Base-by-base conservation (phyloP, 1,140 invertebrate species). In the Homalodisca vitripennis region DNA sequence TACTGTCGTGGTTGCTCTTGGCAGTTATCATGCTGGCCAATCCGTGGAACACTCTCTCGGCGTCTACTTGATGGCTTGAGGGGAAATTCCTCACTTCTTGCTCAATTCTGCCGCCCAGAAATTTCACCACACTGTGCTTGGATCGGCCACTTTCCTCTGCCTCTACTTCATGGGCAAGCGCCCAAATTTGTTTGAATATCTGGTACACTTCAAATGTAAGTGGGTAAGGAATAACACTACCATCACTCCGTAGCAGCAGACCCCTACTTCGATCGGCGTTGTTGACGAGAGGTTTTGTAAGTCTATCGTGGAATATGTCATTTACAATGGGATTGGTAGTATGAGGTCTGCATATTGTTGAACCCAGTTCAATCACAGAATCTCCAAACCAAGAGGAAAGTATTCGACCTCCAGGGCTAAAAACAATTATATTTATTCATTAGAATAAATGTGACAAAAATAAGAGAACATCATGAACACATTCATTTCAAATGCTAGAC, bases 331-430 rank as follows among this genome's bases (percentile, higher is more conserved):
- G 84, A 77, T 89, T 90, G 83, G 31, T 85, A 85, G 17, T 85
- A 86, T 29, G 87, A 83, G 69, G 83, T 83, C 72, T 89, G 87
- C 82, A 82, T 86, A 55, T 67, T n/a, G 85, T 82, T 0, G 88
- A 88, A 0, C 89, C 90, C 82, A 91, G 84, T 79, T 92, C 89
- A 13, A 88, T 86, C 3, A 88, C 84, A 0, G 86, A 83, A 71
- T 91, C 89, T 34, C 88, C 88, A 29, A 91, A 79, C 83, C 87
- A 88, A 73, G 87, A 88, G 0, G 89, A 90, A 78, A 89, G 88
- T 20, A 92, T 88, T 72, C 90, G 80, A 60, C 90, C 90, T 51
- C 90, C 90, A 41, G 85, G 84, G 73, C 85, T 86, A 67, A 48
- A 78, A 74, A 47, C n/a, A 22, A n/a, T 57, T 6, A 27, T 22